These are phyloP conservation scores for Coregonus clupeaformis DNA, from an alignment of 2,113 vertebrate genomes.

Conservation along the genomic window DNA sequence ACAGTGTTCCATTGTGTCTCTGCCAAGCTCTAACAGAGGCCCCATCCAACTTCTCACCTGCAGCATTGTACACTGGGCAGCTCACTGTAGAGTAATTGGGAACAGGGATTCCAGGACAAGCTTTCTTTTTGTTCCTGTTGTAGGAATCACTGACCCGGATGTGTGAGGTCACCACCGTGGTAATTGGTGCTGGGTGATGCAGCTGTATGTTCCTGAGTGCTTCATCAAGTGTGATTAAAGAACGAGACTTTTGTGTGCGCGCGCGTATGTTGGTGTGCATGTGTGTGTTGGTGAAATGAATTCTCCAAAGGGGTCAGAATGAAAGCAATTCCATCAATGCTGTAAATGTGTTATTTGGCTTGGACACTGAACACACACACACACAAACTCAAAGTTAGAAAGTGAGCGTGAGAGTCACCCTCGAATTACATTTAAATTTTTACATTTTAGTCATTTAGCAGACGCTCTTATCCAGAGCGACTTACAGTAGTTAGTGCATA, in stretches of 20 bases:
- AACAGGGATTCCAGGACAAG: constrained; percentile 62
- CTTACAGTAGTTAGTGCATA: too few species aligned
- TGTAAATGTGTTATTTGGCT: neutral
- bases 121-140: constrained; percentile 63
- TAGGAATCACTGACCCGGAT: constrained; percentile 69
- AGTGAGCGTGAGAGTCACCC: neutral
- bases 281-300: neutral
- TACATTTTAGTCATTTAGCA: too few species aligned
- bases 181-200: constrained; percentile 62
- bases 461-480: too few species aligned
- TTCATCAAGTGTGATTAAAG: constrained; percentile 24
- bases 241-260: constrained; percentile 24
- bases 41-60: constrained; percentile 70
- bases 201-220: constrained; percentile 55
- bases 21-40: constrained; percentile 47
- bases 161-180: constrained; percentile 66
- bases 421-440: too few species aligned
- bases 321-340: neutral
- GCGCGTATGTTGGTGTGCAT: neutral
- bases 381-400: neutral
- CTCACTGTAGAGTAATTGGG: constrained; percentile 62
- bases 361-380: neutral
- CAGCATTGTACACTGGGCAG: constrained; percentile 55
- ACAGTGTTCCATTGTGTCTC: constrained; percentile 60
- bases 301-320: neutral